A percentile compares a stretch with the other conserved stretches of the same genome.
These are phyloP conservation scores for Oceanodroma tethys DNA, from an alignment of 2,113 vertebrate species.

Conservation along the genomic window DNA sequence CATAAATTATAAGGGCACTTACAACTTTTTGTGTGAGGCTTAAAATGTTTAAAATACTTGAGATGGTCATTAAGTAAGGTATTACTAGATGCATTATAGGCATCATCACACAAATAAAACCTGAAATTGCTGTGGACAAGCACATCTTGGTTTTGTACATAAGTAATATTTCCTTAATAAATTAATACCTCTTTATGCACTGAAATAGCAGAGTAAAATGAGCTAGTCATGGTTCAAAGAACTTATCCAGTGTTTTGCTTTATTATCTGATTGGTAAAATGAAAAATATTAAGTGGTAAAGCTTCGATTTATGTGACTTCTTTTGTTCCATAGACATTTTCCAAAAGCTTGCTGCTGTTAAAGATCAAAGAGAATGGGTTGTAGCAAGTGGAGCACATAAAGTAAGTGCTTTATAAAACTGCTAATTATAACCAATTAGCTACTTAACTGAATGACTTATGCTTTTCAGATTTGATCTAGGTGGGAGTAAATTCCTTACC, in stretches of 20 bases:
- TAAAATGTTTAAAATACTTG: not conserved
- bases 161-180: not conserved
- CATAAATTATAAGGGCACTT: not conserved
- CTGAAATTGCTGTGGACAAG: not conserved
- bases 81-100: not conserved
- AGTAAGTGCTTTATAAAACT: conserved; percentile 58
- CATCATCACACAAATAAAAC: not conserved
- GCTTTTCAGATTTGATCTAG: not conserved
- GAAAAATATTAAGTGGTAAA: not conserved
- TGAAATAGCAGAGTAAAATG: not conserved
- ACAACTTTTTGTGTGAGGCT: not conserved
- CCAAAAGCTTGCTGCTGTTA: conserved; percentile 83
- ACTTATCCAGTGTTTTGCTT: not conserved
- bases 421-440: not conserved
- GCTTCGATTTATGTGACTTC: not conserved
- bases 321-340: conserved; percentile 79
- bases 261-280: not conserved
- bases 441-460: not conserved
- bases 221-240: not conserved
- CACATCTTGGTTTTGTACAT: not conserved
- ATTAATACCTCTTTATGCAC: not conserved
- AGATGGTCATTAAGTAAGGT: not conserved
- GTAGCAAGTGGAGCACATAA: conserved; percentile 79
- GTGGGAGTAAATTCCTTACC: not conserved
- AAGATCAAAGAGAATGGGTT: conserved; percentile 80